phyloP scores from a whole-genome alignment of 2,797 vertebrate genomes.

The Anas acuta region DNA sequence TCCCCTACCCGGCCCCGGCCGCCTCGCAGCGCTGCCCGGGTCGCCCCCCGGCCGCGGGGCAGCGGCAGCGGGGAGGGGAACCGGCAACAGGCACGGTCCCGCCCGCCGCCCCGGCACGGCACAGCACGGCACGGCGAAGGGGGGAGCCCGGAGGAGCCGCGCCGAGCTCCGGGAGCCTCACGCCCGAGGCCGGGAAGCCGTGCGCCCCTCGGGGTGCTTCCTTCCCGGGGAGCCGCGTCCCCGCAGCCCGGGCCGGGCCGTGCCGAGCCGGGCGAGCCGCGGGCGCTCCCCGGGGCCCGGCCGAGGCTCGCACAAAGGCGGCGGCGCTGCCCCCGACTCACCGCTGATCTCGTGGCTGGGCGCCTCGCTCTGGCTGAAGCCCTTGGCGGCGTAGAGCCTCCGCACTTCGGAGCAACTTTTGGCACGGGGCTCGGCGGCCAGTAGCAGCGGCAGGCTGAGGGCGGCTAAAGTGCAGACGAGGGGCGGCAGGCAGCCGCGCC shows the following conservation, averaged over 20 bases:
- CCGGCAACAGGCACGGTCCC: not conserved
- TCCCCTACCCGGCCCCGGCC: no score
- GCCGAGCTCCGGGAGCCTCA: no score
- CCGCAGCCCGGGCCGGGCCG: not conserved
- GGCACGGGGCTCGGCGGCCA: slow-evolving; percentile 85
- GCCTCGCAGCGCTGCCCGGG: no score
- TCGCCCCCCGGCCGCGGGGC: no score
- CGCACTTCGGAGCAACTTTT: slow-evolving; percentile 92
- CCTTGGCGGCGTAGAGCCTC: slow-evolving; percentile 89
- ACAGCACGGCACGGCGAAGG: no score
- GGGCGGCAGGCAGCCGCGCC: slow-evolving; percentile 68
- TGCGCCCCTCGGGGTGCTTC: no score
- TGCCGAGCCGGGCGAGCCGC: no score
- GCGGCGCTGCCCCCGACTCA: slow-evolving; percentile 73
- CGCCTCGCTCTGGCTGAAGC: slow-evolving; percentile 92
- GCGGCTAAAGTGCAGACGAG: slow-evolving; percentile 77
- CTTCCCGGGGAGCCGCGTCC: not conserved
- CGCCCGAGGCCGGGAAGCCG: no score
- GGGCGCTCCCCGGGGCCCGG: not conserved
- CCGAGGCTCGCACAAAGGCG: slow-evolving; percentile 7
- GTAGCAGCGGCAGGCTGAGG: slow-evolving; percentile 70
- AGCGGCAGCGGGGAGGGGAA: not conserved
- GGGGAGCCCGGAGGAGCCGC: no score
- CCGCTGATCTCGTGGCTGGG: slow-evolving; percentile 90
- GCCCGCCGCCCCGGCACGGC: no score